Base-by-base conservation (phyloP, 2,888 invertebrate species). In the Scaptodrosophila latifasciaeformis region DNA sequence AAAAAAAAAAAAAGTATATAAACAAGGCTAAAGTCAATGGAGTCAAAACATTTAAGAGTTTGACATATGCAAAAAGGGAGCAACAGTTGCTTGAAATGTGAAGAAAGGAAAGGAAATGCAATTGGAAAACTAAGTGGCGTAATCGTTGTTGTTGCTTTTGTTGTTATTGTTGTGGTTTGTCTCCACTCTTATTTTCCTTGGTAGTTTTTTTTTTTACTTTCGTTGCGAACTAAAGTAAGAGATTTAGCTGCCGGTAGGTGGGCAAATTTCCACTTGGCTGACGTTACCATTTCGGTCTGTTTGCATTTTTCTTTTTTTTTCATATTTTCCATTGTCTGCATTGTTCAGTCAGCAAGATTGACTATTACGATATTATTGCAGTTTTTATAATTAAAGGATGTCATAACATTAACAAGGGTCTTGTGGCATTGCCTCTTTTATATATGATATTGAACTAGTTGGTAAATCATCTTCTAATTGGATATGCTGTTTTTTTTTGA, bases 401-500 rank as follows among this genome's bases (percentile, higher is more conserved):
- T n/a, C n/a, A n/a, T n/a, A n/a, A n/a, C n/a, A n/a, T n/a, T n/a
- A n/a, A n/a, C n/a, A n/a, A n/a, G n/a, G n/a, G 37, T 9, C 7
- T 9, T 59, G 43, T 24, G 10, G 2, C 40, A 35, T 30, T 37
- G 10, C 10, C 34, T 21, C 34, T 47, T 37, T 10, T 49, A 51
- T 43, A 27, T 56, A 45, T 60, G 60, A 71, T 71, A 68, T 50
- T 69, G 62, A 64, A 58, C 67, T 62, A 57, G 54, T 59, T 59
- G 50, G 48, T 34, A n/a, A n/a, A n/a, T n/a, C n/a, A n/a, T n/a
- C n/a, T n/a, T n/a, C n/a, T n/a, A n/a, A n/a, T n/a, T n/a, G n/a
- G n/a, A n/a, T n/a, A n/a, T n/a, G n/a, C n/a, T n/a, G n/a, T n/a
- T n/a, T n/a, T n/a, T n/a, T n/a, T n/a, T n/a, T n/a, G n/a, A n/a